Percentiles rank a stretch among this genome's conserved stretches.
Evolutionary conservation across 2,888 invertebrate species (phyloP).

Genomic region (Rhaphigaster nebulosa): DNA sequence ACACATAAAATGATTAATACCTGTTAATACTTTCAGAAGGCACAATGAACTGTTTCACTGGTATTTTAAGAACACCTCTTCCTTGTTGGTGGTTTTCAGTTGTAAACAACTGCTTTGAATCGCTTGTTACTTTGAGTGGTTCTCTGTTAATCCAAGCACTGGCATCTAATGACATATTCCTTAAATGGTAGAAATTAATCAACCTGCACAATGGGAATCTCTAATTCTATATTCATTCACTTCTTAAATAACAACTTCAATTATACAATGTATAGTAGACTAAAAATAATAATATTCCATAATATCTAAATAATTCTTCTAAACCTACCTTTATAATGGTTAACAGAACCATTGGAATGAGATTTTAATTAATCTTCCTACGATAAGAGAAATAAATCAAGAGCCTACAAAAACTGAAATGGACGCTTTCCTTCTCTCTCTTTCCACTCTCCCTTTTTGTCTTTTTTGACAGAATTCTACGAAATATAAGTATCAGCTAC

Average conservation of each 20-base stretch:
- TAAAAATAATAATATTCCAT: neutral
- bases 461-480: slow-evolving; percentile 17
- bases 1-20: slow-evolving; percentile 39
- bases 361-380: neutral
- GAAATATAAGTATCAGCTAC: neutral
- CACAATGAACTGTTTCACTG: slow-evolving; percentile 62
- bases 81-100: slow-evolving; percentile 61
- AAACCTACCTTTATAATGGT: slow-evolving; percentile 3
- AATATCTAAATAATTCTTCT: neutral
- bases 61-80: slow-evolving; percentile 62
- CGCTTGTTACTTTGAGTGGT: slow-evolving; percentile 62
- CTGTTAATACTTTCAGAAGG: slow-evolving; percentile 61
- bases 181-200: neutral
- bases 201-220: neutral
- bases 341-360: neutral
- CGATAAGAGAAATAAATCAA: slow-evolving; percentile 32
- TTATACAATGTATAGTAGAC: neutral
- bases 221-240: neutral
- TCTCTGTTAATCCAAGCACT: slow-evolving; percentile 64
- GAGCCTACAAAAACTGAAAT: slow-evolving; percentile 35
- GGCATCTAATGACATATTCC: slow-evolving; percentile 64
- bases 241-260: neutral
- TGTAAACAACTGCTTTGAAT: slow-evolving; percentile 61
- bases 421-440: slow-evolving; percentile 55
- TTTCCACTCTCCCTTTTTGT: slow-evolving; percentile 56